Evolutionary conservation across 2,888 invertebrate genomes (phyloP).

Genomic region (Drosophila colorata): DNA sequence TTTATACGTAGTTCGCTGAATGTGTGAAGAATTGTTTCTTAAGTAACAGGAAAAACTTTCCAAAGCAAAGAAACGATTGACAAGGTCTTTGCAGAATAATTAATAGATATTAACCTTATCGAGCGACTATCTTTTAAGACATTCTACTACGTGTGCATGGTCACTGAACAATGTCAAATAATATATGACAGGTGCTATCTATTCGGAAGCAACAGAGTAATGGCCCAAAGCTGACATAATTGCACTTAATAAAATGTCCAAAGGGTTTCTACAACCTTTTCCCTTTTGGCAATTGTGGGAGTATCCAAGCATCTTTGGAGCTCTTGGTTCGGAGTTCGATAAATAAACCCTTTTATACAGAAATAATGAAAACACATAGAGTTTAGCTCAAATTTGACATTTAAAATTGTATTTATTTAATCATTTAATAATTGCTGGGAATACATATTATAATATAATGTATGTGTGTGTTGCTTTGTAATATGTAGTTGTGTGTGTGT

Average conservation of each 20-base stretch:
- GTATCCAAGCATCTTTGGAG: too few species aligned
- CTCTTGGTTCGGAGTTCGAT: not conserved
- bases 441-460: conserved; percentile 69
- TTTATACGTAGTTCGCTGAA: too few species aligned
- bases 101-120: conserved; percentile 3
- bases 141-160: conserved; percentile 22
- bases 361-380: conserved; percentile 18
- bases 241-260: not conserved
- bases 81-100: not conserved
- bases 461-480: conserved; percentile 34
- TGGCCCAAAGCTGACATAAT: not conserved
- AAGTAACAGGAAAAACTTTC: conserved; percentile 1
- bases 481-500: conserved; percentile 47
- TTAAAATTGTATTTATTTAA: conserved; percentile 82
- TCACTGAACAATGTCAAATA: not conserved
- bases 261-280: not conserved
- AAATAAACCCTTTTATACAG: too few species aligned
- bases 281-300: too few species aligned
- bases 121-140: conserved; percentile 12
- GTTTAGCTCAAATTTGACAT: conserved; percentile 68
- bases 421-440: conserved; percentile 81
- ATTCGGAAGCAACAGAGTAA: too few species aligned
- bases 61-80: conserved; percentile 17
- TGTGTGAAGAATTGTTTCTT: too few species aligned
- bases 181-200: not conserved